A percentile compares a stretch with the other conserved stretches of the same genome.
phyloP scores from a whole-genome alignment of 2,888 invertebrate genomes.

The Morpho achilles region DNA sequence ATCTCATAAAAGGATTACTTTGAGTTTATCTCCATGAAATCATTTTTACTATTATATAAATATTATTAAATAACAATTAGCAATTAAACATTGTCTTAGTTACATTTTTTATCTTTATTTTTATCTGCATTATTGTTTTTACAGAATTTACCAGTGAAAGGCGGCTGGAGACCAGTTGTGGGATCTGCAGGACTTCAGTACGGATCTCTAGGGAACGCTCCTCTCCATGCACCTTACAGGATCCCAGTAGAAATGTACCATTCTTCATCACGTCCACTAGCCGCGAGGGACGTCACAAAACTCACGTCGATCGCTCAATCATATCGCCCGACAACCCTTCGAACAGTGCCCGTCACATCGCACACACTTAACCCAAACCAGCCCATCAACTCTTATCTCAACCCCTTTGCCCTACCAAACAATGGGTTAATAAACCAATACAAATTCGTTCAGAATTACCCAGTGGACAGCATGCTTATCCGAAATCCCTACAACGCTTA shows the following conservation, averaged over 20 bases:
- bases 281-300: constrained; percentile 61
- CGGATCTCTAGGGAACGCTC: constrained; percentile 51
- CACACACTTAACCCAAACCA: constrained; percentile 53
- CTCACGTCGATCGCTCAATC: constrained; percentile 70
- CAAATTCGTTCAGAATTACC: constrained; percentile 66
- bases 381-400: constrained; percentile 68
- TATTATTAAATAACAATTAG: no score
- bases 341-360: constrained; percentile 48
- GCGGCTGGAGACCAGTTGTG: constrained; percentile 82
- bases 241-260: constrained; percentile 56
- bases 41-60: no score
- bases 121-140: no score
- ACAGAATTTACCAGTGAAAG: constrained; percentile 71
- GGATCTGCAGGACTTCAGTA: constrained; percentile 63
- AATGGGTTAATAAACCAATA: constrained; percentile 50
- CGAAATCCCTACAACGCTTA: constrained; percentile 64
- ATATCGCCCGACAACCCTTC: constrained; percentile 64
- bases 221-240: constrained; percentile 63
- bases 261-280: constrained; percentile 61
- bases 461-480: constrained; percentile 55
- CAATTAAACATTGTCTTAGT: no score
- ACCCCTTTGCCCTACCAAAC: constrained; percentile 61
- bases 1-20: no score
- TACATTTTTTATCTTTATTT: no score
- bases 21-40: no score